phyloP scores from a whole-genome alignment of 1,140 invertebrate genomes.

The Drosophila equinoxialis region DNA sequence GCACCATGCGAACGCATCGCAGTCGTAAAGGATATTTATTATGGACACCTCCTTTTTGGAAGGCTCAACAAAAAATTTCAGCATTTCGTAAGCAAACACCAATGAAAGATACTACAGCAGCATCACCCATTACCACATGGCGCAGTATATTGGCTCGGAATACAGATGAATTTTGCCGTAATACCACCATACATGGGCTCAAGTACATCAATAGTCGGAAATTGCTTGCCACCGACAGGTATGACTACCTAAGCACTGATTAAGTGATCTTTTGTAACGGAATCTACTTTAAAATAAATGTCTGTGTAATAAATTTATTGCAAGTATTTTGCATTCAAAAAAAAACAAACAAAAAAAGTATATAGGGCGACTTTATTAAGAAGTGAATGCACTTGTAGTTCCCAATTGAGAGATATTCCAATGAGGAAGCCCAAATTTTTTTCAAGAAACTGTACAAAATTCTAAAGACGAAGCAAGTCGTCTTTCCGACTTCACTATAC shows the following conservation, averaged over 20 bases:
- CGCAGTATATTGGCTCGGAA: slow-evolving; percentile 53
- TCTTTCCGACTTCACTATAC: too few species aligned
- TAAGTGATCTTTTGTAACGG: neutral
- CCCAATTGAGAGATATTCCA: too few species aligned
- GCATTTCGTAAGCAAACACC: neutral
- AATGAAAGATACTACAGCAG: neutral
- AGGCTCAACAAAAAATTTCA: neutral
- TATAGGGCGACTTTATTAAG: too few species aligned
- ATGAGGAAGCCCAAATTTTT: too few species aligned
- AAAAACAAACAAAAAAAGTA: too few species aligned
- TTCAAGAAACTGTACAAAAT: too few species aligned
- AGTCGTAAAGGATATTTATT: neutral
- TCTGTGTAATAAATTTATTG: too few species aligned
- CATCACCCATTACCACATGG: slow-evolving; percentile 42
- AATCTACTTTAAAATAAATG: too few species aligned
- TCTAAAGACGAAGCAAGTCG: too few species aligned
- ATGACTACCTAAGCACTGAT: neutral
- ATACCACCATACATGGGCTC: slow-evolving; percentile 71
- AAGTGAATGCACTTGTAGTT: too few species aligned
- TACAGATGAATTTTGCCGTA: slow-evolving; percentile 74
- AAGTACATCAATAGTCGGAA: slow-evolving; percentile 68
- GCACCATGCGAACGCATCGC: slow-evolving; percentile 1
- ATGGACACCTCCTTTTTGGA: neutral
- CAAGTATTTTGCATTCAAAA: too few species aligned
- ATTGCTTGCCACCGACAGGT: slow-evolving; percentile 59